These are phyloP conservation scores for Clunio marinus DNA, from an alignment of 2,888 invertebrate genomes.

Conservation along the genomic window DNA sequence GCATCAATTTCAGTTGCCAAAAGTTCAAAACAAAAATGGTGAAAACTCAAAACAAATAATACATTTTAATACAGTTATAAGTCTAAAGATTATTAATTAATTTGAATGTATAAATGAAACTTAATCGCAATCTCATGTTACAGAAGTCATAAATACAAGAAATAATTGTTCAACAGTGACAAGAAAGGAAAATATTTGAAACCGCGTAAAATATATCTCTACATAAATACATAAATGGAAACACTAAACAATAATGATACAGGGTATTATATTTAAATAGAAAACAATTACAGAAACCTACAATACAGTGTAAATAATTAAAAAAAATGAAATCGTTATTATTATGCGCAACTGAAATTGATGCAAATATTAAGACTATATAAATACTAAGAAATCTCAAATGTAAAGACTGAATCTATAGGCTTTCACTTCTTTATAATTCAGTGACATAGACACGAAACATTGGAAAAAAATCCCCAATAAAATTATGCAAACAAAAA, in stretches of 20 bases:
- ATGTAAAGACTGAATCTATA: constrained; percentile 6
- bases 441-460: background rate
- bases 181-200: background rate
- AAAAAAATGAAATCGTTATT: background rate
- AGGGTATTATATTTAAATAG: background rate
- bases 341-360: constrained; percentile 11
- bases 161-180: background rate
- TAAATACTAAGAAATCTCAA: background rate
- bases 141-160: no score
- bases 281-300: background rate
- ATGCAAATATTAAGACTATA: background rate
- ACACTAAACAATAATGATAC: constrained; percentile 14
- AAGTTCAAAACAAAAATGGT: background rate
- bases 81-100: background rate
- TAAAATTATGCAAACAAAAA: no score
- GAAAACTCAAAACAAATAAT: background rate
- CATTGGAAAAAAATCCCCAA: no score
- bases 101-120: background rate
- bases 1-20: constrained; percentile 8
- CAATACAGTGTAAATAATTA: background rate
- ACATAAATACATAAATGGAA: background rate
- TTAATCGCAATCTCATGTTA: no score
- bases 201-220: background rate
- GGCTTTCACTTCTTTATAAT: background rate
- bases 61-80: no score